Evolutionary conservation across 2,888 invertebrate species (phyloP), one percentile per base, ranked within the genome.

Genomic region (Amphipyra berbera): DNA sequence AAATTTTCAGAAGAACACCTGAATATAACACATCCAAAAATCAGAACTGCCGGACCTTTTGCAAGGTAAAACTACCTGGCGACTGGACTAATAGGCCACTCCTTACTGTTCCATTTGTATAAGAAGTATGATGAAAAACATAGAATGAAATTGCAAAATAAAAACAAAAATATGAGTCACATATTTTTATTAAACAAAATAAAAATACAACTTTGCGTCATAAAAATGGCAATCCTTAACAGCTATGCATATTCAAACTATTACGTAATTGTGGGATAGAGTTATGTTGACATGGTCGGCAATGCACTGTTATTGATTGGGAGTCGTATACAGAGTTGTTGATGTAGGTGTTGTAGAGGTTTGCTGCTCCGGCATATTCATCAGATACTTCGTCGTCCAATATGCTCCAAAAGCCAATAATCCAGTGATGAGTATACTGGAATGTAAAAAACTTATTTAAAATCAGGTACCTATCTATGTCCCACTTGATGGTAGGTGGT

Each of bases 391-490:
- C 2, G 89, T 86, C 7, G 85, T 85, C 87, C 89, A 93, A 55
- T 92, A 92, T 0, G 91, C 89, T 2, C 91, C 90, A 21, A 93
- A 91, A 1, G 90, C 92, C 54, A 93, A 63, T 37, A 93, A 58
- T 0, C 92, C 92, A 9, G 90, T 91, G 47, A 94, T 81, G 3
- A 94, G 68, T 52, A 94, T 78, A 65, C 94, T 94, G 54, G 0
- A 73, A 69, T 33, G 15, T 0, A 44, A n/a, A 47, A 44, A 40
- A 30, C 21, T 21, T 21, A 21, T 21, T 21, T 21, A 21, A 21
- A 21, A 21, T 21, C 3, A 21, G 21, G 21, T 21, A 21, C 3
- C 21, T 21, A 21, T 21, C 3, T 21, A 21, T 3, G 21, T 1
- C 21, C 21, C 21, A 1, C 21, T 3, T 21, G 21, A 21, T 21